A percentile compares a stretch with the other conserved stretches of the same genome.
Conservation (phyloP, 2,888 invertebrate genomes). For the Loripinus fragilis region DNA sequence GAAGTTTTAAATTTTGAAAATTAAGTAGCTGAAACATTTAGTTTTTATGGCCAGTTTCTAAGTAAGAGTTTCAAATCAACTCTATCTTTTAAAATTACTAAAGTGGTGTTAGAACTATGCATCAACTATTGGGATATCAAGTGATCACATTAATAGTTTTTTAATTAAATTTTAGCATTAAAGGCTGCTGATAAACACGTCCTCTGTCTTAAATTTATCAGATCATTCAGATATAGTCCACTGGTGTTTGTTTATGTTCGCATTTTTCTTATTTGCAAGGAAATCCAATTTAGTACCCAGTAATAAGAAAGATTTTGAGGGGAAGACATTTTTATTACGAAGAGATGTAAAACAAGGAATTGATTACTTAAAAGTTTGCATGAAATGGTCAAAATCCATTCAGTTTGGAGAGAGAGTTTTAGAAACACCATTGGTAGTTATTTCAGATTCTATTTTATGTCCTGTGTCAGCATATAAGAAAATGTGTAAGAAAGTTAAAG, state of each 20-base stretch:
- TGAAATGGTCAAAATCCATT: background rate
- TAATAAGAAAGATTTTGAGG: background rate
- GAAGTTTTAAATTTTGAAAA: too few species aligned
- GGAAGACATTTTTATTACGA: background rate
- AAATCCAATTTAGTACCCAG: background rate
- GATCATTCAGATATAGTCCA: background rate
- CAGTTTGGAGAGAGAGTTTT: constrained; percentile 10
- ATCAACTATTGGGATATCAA: background rate
- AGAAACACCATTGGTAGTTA: background rate
- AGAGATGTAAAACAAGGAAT: background rate
- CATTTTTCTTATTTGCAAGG: background rate
- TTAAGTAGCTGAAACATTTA: too few species aligned
- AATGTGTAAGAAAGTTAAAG: background rate
- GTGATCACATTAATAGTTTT: background rate
- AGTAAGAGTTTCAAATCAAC: too few species aligned
- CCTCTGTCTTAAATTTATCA: too few species aligned
- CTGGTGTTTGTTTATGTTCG: constrained; percentile 2
- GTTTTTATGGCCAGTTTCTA: too few species aligned
- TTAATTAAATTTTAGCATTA: background rate
- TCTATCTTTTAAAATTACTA: too few species aligned
- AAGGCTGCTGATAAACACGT: background rate
- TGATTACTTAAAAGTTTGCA: background rate
- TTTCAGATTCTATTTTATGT: background rate
- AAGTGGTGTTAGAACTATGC: constrained; percentile 15
- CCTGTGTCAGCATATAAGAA: background rate